Conservation (phyloP, 2,888 invertebrate species). For the Tridacna crocea region DNA sequence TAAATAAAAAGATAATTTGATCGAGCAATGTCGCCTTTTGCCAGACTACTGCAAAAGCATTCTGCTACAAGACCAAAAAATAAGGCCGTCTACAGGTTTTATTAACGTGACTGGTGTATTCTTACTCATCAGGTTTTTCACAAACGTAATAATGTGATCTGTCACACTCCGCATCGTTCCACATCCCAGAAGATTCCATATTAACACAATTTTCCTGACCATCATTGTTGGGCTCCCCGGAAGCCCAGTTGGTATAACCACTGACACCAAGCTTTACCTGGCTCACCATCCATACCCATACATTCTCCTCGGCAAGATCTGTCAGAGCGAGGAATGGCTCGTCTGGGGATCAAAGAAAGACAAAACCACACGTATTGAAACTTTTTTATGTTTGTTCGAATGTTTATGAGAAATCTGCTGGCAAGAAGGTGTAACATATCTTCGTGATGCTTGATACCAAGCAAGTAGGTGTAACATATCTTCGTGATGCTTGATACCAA, state of each 20-base stretch:
- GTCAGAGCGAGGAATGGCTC: conserved; percentile 13
- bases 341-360: neutral
- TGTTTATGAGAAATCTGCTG: neutral
- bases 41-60: neutral
- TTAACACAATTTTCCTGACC: neutral
- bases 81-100: no score
- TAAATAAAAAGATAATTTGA: no score
- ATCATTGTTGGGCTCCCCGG: conserved; percentile 24
- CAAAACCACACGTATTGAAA: neutral
- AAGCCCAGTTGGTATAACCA: conserved; percentile 18
- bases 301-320: conserved; percentile 24
- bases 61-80: neutral
- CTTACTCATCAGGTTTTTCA: conserved; percentile 14
- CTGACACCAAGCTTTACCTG: neutral
- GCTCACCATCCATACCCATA: conserved; percentile 29
- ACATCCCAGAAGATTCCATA: neutral
- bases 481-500: neutral
- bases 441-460: neutral
- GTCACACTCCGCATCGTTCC: conserved; percentile 7
- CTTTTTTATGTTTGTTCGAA: neutral
- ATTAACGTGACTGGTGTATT: neutral
- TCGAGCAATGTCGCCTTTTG: neutral
- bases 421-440: neutral
- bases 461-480: neutral
- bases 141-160: neutral